Evolutionary conservation across 2,888 invertebrate genomes (phyloP).

Genomic region (Coremacera marginata): DNA sequence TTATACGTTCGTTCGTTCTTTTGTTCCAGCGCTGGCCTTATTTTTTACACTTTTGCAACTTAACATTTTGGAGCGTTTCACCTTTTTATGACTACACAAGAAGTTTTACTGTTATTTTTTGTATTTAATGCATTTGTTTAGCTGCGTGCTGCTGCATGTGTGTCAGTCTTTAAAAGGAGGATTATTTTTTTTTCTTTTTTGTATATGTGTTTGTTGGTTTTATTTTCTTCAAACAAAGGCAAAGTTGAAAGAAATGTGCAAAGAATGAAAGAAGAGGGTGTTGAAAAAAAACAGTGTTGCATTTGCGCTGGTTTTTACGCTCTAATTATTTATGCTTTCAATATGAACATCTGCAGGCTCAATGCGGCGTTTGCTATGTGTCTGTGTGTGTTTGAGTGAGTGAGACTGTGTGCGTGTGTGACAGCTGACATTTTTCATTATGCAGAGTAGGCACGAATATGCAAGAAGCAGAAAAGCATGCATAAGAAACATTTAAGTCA

Average conservation of each 20-base stretch:
- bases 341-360: slow-evolving; percentile 35
- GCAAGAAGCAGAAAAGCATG: background rate
- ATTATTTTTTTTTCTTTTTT: too few species aligned
- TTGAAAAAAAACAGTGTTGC: slow-evolving; percentile 47
- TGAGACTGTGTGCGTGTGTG: background rate
- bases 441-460: slow-evolving; percentile 29
- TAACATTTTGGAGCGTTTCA: background rate
- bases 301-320: slow-evolving; percentile 67
- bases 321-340: slow-evolving; percentile 63
- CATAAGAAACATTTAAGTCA: background rate
- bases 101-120: background rate
- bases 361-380: background rate
- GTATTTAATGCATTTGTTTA: background rate
- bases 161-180: background rate
- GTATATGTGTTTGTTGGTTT: too few species aligned
- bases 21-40: background rate
- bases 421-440: slow-evolving; percentile 34
- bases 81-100: background rate
- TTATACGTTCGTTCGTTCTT: background rate
- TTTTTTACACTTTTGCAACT: background rate
- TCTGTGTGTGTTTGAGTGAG: slow-evolving; percentile 19
- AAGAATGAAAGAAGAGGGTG: background rate
- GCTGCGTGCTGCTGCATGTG: background rate
- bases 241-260: background rate
- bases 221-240: background rate